These are phyloP conservation scores for Ctenopoma multispine DNA, from an alignment of 2,797 vertebrate species.

Conservation along the genomic window DNA sequence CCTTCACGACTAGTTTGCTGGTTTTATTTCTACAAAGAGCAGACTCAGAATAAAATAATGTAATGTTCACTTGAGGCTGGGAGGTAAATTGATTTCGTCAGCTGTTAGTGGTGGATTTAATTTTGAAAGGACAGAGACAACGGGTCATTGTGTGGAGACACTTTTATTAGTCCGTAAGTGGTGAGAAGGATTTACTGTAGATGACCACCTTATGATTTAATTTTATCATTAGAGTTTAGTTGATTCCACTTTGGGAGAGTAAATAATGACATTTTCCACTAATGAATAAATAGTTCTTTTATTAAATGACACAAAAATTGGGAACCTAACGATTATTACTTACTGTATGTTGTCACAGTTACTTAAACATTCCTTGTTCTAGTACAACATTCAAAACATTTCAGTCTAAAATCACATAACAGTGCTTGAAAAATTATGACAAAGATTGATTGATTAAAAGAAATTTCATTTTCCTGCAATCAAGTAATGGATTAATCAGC, in stretches of 20 bases:
- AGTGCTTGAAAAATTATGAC: too few species aligned
- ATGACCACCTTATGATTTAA: slow-evolving; percentile 2
- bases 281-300: not conserved
- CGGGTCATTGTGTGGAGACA: not conserved
- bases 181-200: slow-evolving; percentile 4
- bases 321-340: not conserved
- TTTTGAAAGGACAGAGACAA: slow-evolving; percentile 24
- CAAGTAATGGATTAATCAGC: too few species aligned
- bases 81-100: slow-evolving; percentile 50
- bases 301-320: not conserved
- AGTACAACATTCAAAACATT: not conserved
- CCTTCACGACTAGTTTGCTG: slow-evolving; percentile 25
- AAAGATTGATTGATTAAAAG: too few species aligned
- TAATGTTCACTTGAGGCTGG: slow-evolving; percentile 37
- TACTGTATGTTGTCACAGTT: not conserved
- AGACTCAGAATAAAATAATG: slow-evolving; percentile 31
- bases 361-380: not conserved
- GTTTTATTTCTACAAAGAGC: slow-evolving; percentile 30
- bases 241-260: not conserved
- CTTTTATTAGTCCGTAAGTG: slow-evolving; percentile 7
- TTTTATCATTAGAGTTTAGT: not conserved
- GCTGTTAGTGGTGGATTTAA: slow-evolving; percentile 38
- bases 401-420: not conserved
- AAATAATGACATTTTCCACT: not conserved
- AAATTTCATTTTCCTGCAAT: too few species aligned